These are phyloP conservation scores for Esox masquinongy DNA, from an alignment of 2,797 vertebrate genomes.

Conservation along the genomic window DNA sequence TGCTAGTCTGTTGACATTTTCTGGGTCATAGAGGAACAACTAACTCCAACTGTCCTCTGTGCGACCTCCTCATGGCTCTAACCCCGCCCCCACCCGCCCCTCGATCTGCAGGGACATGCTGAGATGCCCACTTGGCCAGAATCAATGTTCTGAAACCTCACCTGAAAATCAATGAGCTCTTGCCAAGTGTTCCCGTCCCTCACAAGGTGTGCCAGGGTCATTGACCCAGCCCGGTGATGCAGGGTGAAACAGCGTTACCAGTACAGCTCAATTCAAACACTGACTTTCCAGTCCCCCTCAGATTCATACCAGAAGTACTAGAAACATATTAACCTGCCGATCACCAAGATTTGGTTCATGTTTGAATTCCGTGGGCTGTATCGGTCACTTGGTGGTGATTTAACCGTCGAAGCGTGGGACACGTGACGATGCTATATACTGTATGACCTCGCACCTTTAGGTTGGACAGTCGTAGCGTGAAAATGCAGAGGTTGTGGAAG, in stretches of 20 bases:
- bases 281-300: slow-evolving; percentile 17
- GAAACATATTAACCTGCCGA: background rate
- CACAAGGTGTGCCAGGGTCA: slow-evolving; percentile 30
- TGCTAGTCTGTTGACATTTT: background rate
- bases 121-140: slow-evolving; percentile 21
- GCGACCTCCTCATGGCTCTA: background rate
- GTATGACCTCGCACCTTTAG: background rate
- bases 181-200: slow-evolving; percentile 21
- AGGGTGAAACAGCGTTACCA: slow-evolving; percentile 18
- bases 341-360: background rate
- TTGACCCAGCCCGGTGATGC: slow-evolving; percentile 7
- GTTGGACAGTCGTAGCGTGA: background rate
- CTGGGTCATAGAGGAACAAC: background rate
- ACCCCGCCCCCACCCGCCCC: background rate
- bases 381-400: background rate
- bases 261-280: slow-evolving; percentile 14
- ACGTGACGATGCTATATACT: background rate
- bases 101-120: slow-evolving; percentile 19
- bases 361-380: background rate
- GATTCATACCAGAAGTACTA: background rate
- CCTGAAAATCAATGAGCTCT: slow-evolving; percentile 47
- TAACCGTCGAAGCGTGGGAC: background rate
- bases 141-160: slow-evolving; percentile 50
- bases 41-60: background rate
- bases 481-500: background rate